Conservation (phyloP, 2,113 vertebrate species). For the Pardalotus punctatus region DNA sequence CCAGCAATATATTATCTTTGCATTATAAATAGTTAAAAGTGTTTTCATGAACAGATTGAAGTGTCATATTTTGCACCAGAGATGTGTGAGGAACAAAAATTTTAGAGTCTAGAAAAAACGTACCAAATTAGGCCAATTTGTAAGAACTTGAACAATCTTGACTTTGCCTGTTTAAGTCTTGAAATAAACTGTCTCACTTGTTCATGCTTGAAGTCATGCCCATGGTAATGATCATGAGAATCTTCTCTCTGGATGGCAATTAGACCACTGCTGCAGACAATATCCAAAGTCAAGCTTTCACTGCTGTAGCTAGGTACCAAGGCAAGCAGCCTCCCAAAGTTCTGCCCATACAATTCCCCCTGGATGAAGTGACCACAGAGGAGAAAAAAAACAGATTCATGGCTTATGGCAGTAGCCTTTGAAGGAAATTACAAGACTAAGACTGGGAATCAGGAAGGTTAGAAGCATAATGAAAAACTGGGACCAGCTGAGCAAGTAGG, state of each 20-base stretch:
- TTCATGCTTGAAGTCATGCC: background rate
- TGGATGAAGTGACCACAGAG: background rate
- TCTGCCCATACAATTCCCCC: background rate
- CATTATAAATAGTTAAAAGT: background rate
- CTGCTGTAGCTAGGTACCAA: background rate
- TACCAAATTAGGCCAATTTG: background rate
- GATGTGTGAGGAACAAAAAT: background rate
- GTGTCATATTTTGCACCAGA: background rate
- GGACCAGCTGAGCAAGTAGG: background rate
- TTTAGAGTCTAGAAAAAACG: background rate
- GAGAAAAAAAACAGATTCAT: background rate
- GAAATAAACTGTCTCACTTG: background rate
- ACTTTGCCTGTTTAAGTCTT: background rate
- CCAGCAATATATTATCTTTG: background rate
- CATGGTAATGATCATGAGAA: background rate
- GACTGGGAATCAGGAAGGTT: background rate
- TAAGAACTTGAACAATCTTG: background rate
- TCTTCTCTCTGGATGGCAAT: background rate
- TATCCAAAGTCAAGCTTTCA: background rate
- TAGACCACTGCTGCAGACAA: background rate
- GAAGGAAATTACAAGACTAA: background rate
- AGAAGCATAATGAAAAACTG: background rate
- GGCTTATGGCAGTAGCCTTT: background rate
- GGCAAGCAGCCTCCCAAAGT: background rate
- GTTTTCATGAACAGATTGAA: background rate